Percentiles rank a stretch among this genome's conserved stretches.
phyloP scores from a whole-genome alignment of 2,113 vertebrate species.

The Tiliqua scincoides region DNA sequence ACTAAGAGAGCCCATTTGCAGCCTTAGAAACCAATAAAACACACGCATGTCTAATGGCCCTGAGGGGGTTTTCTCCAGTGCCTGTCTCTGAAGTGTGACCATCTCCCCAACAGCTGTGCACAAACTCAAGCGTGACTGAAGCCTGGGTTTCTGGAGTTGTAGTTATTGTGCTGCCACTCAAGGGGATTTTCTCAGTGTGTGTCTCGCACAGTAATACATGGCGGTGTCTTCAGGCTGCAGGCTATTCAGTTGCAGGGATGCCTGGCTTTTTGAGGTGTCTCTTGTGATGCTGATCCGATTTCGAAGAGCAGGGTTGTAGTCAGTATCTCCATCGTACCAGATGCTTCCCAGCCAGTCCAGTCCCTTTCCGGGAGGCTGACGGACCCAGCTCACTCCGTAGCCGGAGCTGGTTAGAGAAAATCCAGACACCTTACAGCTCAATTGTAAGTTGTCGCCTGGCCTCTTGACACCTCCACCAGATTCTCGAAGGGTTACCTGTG shows the following conservation, averaged over 20 bases:
- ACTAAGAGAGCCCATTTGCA: no score
- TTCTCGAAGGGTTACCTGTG: slow-evolving; percentile 8
- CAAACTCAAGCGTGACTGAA: not conserved
- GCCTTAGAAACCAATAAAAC: not conserved
- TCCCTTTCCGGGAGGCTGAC: not conserved
- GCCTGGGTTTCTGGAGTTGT: no score
- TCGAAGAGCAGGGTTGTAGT: not conserved
- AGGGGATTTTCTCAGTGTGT: not conserved
- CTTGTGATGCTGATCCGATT: slow-evolving; percentile 16
- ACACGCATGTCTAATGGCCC: no score
- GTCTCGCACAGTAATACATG: slow-evolving; percentile 59
- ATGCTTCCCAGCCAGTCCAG: not conserved
- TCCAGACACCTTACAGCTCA: not conserved
- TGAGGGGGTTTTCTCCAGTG: not conserved
- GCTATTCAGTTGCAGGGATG: slow-evolving; percentile 24
- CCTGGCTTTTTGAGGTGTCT: slow-evolving; percentile 17
- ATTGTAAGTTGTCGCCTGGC: not conserved
- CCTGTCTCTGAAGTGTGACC: no score
- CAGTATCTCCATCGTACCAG: not conserved
- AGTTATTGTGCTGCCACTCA: not conserved
- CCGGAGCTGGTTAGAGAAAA: not conserved
- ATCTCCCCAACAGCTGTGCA: not conserved
- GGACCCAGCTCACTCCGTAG: not conserved
- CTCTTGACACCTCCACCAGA: not conserved
- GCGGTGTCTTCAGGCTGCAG: slow-evolving; percentile 32